Evolutionary conservation across 1,140 invertebrate genomes (phyloP).

Genomic region (Brachionus manjavacas): DNA sequence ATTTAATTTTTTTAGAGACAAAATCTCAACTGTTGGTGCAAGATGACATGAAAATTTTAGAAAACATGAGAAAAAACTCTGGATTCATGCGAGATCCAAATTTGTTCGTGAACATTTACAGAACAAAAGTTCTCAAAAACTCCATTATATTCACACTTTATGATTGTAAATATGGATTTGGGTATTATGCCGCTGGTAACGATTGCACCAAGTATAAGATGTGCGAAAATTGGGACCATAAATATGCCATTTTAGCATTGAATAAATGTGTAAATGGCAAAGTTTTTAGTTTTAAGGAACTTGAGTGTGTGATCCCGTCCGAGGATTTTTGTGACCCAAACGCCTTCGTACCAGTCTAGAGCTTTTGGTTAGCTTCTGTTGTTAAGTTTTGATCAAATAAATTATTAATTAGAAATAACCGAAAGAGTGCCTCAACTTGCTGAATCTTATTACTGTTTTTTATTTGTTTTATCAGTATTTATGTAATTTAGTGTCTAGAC

Average conservation of each 20-base stretch:
- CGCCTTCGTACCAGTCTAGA: neutral
- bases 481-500: neutral
- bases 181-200: neutral
- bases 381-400: neutral
- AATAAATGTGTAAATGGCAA: slow-evolving; percentile 33
- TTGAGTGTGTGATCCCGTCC: neutral
- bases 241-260: slow-evolving; percentile 4
- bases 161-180: slow-evolving; percentile 12
- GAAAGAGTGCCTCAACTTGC: neutral
- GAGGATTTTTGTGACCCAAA: neutral
- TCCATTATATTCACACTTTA: neutral
- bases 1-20: neutral
- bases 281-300: neutral
- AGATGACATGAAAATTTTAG: neutral
- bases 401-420: neutral
- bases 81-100: neutral
- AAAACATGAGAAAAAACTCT: slow-evolving; percentile 22
- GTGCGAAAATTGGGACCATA: slow-evolving; percentile 17
- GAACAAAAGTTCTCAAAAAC: neutral
- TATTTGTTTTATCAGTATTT: neutral
- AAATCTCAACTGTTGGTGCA: neutral
- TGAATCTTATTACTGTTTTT: neutral
- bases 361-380: neutral
- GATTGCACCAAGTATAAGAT: slow-evolving; percentile 9
- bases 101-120: slow-evolving; percentile 6